Evolutionary conservation across 2,113 vertebrate genomes (phyloP).

Genomic region (Pontoporia blainvillei): DNA sequence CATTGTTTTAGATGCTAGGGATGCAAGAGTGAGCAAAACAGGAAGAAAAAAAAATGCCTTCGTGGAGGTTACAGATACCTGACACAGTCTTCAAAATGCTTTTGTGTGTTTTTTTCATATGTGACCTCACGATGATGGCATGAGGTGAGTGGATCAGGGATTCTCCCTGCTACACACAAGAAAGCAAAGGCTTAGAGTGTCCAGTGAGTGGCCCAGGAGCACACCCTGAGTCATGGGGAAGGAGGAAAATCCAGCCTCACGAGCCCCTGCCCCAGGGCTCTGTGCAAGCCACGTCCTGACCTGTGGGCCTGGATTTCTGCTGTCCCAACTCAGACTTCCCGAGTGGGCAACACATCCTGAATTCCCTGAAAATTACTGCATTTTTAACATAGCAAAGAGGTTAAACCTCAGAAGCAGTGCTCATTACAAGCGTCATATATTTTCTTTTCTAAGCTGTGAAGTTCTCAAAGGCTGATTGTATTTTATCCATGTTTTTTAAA

Average conservation of each 20-base stretch:
- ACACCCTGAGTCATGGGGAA: neutral
- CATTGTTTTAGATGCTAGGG: neutral
- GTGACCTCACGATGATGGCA: neutral
- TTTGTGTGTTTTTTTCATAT: neutral
- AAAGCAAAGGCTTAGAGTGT: neutral
- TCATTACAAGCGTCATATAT: neutral
- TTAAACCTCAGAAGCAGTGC: neutral
- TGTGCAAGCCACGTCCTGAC: rapidly evolving
- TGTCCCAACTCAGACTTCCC: neutral
- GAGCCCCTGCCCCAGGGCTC: neutral
- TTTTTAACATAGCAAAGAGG: neutral
- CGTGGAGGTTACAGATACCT: neutral
- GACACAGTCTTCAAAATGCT: neutral
- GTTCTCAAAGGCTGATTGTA: neutral
- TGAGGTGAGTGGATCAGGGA: neutral
- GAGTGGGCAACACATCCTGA: neutral
- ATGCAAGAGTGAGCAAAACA: neutral
- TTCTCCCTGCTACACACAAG: neutral
- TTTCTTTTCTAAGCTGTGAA: neutral
- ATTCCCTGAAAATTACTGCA: neutral
- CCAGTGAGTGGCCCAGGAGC: neutral
- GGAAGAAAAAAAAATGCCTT: neutral
- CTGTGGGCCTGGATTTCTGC: rapidly evolving
- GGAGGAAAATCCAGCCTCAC: neutral
- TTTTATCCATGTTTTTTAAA: neutral